Evolutionary conservation across 2,888 invertebrate genomes (phyloP), one percentile per base, ranked within the genome.

Genomic region (Sarcophaga subvicina): DNA sequence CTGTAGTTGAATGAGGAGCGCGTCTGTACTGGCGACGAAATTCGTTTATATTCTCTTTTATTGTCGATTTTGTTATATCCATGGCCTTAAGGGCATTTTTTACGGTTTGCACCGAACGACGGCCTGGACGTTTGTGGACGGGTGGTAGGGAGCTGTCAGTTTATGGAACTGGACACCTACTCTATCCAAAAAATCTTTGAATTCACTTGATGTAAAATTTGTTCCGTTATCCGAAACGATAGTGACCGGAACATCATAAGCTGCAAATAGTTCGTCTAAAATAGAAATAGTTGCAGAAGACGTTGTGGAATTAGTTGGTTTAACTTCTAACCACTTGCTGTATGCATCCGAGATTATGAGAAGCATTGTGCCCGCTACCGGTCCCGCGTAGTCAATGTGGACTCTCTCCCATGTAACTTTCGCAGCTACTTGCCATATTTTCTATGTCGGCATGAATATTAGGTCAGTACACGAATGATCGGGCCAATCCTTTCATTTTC

Each of bases 361-460:
- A 47, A 91, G 90, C 89, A 89, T 90, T 20, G 83, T 82, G 10
- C 90, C 91, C 10, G 89, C 75, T 73, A 92, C 88, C 45, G 92
- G 93, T 20, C 93, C 93, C 14, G 93, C 92, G 88, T 92, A 94
- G 88, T 94, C 94, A 12, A 79, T 25, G 60, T 86, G 62, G 14
- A 76, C 76, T 10, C 79, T 76, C n/a, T 86, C 45, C 79, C 67
- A 80, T 3, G 82, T 76, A 10, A 71, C 71, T 45, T 66, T 82
- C 0, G 75, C 22, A 10, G 22, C 45, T 70, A 64, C 5, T 71
- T 11, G 67, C 78, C 20, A 70, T 63, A 20, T 63, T 54, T 25
- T 83, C 77, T 10, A 80, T 79, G 67, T 72, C 6, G 37, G 14
- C 54, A 22, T 83, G 67, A 4, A 77, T 59, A 4, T 64, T 64